Conservation (phyloP, 64 coral and sea anemone genomes). For the Acropora tenuis region DNA sequence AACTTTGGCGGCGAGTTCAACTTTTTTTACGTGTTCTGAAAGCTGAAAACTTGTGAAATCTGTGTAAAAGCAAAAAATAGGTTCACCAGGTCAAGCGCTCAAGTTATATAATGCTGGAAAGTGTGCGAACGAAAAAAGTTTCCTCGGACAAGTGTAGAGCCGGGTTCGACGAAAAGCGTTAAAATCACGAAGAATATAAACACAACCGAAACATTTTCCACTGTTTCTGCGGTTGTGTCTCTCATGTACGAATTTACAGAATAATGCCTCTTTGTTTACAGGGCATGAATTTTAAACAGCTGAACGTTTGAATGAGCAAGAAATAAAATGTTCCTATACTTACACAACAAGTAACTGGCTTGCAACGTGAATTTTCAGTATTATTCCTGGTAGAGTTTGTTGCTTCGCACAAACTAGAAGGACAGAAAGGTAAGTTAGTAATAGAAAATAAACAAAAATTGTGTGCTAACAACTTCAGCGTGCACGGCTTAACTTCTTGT, state of each 20-base stretch:
- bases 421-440: not conserved
- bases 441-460: not conserved
- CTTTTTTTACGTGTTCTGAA: not conserved
- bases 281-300: constrained; percentile 52
- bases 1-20: not conserved
- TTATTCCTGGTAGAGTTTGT: not conserved
- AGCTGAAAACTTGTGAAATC: not conserved
- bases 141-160: not conserved
- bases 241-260: not conserved
- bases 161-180: not conserved
- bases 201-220: not conserved
- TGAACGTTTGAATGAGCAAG: constrained; percentile 32
- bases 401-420: constrained; percentile 9
- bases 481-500: not conserved
- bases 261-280: constrained; percentile 59
- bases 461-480: not conserved
- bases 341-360: constrained; percentile 42
- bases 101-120: constrained; percentile 27
- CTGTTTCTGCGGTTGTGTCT: not conserved
- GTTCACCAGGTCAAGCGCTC: constrained; percentile 22
- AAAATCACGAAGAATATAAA: not conserved
- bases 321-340: constrained; percentile 41
- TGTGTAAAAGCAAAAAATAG: constrained; percentile 1
- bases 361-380: constrained; percentile 13
- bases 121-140: constrained; percentile 18